Evolutionary conservation across 2,113 vertebrate species (phyloP).

Genomic region (Clarias magur): DNA sequence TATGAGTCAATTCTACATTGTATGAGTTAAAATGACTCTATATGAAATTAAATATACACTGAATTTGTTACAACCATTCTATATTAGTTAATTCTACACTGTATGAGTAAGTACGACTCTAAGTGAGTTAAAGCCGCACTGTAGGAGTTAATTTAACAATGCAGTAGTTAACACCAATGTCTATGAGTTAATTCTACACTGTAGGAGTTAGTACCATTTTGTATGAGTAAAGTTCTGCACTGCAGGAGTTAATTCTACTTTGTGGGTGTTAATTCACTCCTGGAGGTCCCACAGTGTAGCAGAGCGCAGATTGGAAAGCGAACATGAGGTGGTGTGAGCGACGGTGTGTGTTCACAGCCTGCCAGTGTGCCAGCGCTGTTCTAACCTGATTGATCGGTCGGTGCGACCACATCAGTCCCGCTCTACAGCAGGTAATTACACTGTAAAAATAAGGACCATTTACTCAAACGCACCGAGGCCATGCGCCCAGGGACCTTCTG

Average conservation of each 20-base stretch:
- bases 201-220: neutral
- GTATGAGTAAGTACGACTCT: neutral
- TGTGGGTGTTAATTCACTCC: slow-evolving; percentile 1
- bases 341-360: slow-evolving; percentile 54
- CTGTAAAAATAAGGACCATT: slow-evolving; percentile 53
- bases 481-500: slow-evolving; percentile 51
- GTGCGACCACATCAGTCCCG: slow-evolving; percentile 54
- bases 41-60: too few relatives aligned
- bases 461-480: slow-evolving; percentile 57
- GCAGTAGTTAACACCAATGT: neutral
- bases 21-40: neutral
- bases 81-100: neutral
- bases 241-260: neutral
- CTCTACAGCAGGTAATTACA: slow-evolving; percentile 64
- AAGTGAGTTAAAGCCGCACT: neutral
- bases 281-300: slow-evolving; percentile 14
- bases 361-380: slow-evolving; percentile 61
- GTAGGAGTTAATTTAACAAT: neutral
- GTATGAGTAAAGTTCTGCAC: neutral
- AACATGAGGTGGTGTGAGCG: slow-evolving; percentile 56
- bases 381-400: slow-evolving; percentile 68
- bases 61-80: neutral
- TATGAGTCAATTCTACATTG: neutral
- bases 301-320: slow-evolving; percentile 64
- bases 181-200: neutral